Evolutionary conservation across 2,797 vertebrate species (phyloP), one percentile per base, ranked within the genome.

Genomic region (Propithecus deckenii): DNA sequence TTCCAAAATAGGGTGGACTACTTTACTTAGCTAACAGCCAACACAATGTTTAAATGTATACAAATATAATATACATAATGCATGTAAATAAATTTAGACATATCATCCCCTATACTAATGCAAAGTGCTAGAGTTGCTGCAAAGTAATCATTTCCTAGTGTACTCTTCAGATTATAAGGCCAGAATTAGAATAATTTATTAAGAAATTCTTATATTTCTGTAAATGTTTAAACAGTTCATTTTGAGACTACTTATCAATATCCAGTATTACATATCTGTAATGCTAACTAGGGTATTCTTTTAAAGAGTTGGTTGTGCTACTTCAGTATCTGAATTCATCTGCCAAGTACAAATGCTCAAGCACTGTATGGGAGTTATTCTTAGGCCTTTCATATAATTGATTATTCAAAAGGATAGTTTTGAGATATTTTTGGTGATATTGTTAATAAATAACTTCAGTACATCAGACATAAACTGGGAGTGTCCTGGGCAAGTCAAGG

Each of bases 101-200:
- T 25, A 28, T 41, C n/a, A 57, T n/a, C 3, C 25, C 48, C 22
- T 76, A n/a, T 43, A 52, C 35, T 89, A 75, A 92, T 32, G 14
- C 7, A 67, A 83, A 55, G 0, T 8, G 5, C 10, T 35, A 67
- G 67, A 4, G 43, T 28, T 48, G 7, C 7, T n/a, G 12, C 17
- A 46, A 22, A 15, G n/a, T 43, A 69, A 15, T 63, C 15, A n/a
- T 65, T 65, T 65, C n/a, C 63, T 65, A 65, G 63, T 65, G 7
- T 0, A 35, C 0, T 79, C 0, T 91, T 85, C 75, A 0, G 8
- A 61, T 52, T 74, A 79, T 57, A 61, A 84, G 9, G 41, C 4
- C 20, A 87, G 10, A 69, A 79, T n/a, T 88, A 7, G 69, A 91
- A 46, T 75, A 63, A 71, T 75, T 52, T 41, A 52, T 80, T 89